Percentiles rank a stretch among this genome's conserved stretches.
Evolutionary conservation across 2,113 vertebrate species (phyloP).

Genomic region (Pedionomus torquatus): DNA sequence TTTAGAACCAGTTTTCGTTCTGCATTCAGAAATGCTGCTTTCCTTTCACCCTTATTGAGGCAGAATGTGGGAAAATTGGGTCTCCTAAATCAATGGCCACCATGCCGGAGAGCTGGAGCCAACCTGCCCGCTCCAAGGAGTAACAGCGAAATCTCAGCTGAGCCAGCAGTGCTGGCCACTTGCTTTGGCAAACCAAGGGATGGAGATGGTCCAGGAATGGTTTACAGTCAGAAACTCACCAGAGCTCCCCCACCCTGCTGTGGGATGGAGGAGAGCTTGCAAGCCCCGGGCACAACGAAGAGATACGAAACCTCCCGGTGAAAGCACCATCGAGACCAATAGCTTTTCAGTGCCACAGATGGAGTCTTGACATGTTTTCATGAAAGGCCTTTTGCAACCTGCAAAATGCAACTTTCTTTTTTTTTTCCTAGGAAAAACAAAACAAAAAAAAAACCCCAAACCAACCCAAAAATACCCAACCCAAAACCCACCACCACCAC

Average conservation of each 20-base stretch:
- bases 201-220: neutral
- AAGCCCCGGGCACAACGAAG: neutral
- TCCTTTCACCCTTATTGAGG: neutral
- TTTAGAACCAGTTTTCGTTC: neutral
- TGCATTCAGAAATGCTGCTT: neutral
- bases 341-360: no score
- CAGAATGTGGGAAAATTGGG: neutral
- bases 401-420: neutral
- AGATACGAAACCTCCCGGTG: neutral
- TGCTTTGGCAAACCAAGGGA: neutral
- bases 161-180: neutral
- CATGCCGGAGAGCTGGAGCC: neutral
- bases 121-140: neutral
- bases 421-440: neutral
- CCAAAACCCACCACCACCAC: no score
- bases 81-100: neutral
- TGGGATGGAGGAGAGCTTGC: neutral
- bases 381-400: neutral
- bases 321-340: neutral
- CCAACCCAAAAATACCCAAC: no score
- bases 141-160: fast-evolving
- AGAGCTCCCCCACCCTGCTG: neutral
- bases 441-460: neutral
- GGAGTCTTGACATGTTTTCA: fast-evolving
- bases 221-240: neutral